A percentile compares a stretch with the other conserved stretches of the same genome.
Evolutionary conservation across 2,888 invertebrate species (phyloP).

Genomic region (Eupithecia abbreviata): DNA sequence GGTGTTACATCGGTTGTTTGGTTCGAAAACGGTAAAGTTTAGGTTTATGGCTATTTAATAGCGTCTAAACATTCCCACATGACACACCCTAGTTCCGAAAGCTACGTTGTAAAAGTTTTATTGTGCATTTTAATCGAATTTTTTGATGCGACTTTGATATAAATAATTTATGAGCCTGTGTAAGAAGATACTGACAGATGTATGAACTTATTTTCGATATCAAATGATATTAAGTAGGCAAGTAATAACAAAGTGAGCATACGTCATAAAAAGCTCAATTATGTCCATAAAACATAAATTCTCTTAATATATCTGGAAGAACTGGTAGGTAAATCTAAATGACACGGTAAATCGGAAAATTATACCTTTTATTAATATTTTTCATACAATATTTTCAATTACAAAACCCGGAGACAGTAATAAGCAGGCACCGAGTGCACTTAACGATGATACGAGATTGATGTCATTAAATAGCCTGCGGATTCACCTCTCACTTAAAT

Average conservation of each 20-base stretch:
- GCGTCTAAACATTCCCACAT: conserved; percentile 23
- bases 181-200: neutral
- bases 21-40: conserved; percentile 29
- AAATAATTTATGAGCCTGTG: neutral
- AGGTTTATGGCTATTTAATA: conserved; percentile 28
- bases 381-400: conserved; percentile 39
- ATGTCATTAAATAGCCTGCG: conserved; percentile 35
- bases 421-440: conserved; percentile 35
- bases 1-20: conserved; percentile 30
- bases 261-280: conserved; percentile 18
- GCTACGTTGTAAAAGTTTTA: conserved; percentile 21
- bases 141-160: neutral
- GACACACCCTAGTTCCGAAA: conserved; percentile 27
- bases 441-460: conserved; percentile 36
- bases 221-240: neutral
- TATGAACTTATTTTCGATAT: neutral
- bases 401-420: conserved; percentile 36
- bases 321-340: conserved; percentile 33
- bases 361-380: conserved; percentile 22
- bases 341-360: conserved; percentile 42
- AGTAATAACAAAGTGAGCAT: conserved; percentile 8
- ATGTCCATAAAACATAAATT: conserved; percentile 19
- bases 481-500: conserved; percentile 32
- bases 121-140: neutral
- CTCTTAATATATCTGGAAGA: conserved; percentile 21